Evolutionary conservation across 2,797 vertebrate species (phyloP).

Genomic region (Simalia tracyae): DNA sequence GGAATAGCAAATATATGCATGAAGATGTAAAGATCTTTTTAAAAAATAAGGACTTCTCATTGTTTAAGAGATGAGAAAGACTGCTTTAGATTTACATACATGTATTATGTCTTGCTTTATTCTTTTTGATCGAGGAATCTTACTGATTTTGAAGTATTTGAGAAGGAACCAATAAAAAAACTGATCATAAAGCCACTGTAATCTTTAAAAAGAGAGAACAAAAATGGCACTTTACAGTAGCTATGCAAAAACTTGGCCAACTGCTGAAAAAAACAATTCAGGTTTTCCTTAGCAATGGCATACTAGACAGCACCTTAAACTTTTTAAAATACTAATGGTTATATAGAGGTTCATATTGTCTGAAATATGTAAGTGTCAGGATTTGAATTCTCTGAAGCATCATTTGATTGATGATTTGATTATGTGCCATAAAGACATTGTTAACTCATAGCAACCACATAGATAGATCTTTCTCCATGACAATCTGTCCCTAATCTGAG

Average conservation of each 20-base stretch:
- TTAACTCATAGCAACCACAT: background rate
- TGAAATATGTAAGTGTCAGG: background rate
- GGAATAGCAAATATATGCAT: background rate
- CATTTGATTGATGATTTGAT: background rate
- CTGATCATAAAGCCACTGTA: background rate
- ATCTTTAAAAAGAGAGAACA: background rate
- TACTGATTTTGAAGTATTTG: background rate
- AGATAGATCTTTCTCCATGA: background rate
- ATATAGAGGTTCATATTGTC: background rate
- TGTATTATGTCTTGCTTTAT: background rate
- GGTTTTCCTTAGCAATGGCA: background rate
- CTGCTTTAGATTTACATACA: background rate
- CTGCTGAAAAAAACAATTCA: background rate
- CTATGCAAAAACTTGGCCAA: background rate
- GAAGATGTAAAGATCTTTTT: background rate
- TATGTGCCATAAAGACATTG: background rate
- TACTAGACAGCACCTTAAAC: background rate
- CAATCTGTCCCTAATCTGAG: background rate
- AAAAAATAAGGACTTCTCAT: background rate
- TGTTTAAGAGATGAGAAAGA: background rate
- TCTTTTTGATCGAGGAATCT: background rate
- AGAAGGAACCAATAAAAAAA: background rate
- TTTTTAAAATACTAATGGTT: background rate
- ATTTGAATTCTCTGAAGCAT: background rate
- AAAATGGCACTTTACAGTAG: background rate